Evolutionary conservation across 2,113 vertebrate genomes (phyloP).

Genomic region (Pteruthius melanotis): DNA sequence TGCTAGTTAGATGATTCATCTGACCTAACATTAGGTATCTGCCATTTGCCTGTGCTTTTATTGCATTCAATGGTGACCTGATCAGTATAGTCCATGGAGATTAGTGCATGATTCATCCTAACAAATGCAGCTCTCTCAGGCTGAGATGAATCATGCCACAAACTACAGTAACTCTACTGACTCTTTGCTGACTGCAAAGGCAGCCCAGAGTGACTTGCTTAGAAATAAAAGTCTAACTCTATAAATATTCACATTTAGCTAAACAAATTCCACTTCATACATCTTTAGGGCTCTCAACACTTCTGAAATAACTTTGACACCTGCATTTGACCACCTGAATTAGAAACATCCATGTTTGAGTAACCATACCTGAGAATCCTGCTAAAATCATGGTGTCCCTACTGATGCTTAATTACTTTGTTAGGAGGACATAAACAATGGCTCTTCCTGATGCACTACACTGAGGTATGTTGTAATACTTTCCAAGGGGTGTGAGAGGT

Average conservation of each 20-base stretch:
- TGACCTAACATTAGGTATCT: not conserved
- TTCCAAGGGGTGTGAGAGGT: not conserved
- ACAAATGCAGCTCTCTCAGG: not conserved
- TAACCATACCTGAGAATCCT: not conserved
- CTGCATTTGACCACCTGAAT: not conserved
- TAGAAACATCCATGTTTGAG: not conserved
- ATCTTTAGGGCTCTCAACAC: not conserved
- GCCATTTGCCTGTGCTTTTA: not conserved
- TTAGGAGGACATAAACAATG: not conserved
- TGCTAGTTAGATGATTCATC: conserved; percentile 1
- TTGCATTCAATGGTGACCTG: not conserved
- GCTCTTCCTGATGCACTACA: not conserved
- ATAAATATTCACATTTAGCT: not conserved
- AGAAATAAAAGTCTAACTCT: not conserved
- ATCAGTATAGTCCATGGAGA: not conserved
- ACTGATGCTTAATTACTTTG: not conserved
- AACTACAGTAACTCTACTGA: not conserved
- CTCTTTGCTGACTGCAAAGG: not conserved
- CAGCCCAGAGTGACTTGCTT: not conserved
- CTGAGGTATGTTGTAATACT: not conserved
- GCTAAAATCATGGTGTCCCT: not conserved
- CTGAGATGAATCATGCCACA: not conserved
- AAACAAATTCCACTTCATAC: not conserved
- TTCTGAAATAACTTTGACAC: not conserved
- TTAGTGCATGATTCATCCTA: not conserved